Conservation (phyloP, 1,140 invertebrate genomes). For the Drosophila lacertosa region DNA sequence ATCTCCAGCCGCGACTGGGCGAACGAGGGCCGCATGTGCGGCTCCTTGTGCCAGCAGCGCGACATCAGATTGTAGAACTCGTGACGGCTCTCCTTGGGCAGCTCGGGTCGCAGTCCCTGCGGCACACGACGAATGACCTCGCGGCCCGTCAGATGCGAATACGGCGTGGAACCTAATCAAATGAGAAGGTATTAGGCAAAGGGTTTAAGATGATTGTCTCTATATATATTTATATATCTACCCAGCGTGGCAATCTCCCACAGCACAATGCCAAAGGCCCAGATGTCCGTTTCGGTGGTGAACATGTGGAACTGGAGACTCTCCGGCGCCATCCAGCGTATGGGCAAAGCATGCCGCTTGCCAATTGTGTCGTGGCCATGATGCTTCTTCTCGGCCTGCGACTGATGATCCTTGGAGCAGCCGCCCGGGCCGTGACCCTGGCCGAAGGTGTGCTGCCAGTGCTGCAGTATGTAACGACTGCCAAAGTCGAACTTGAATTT, state of each 20-base stretch:
- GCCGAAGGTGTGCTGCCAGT: slow-evolving; percentile 76
- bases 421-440: slow-evolving; percentile 36
- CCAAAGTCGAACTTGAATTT: slow-evolving; percentile 76
- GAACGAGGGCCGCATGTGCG: slow-evolving; percentile 90
- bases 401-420: slow-evolving; percentile 64
- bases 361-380: slow-evolving; percentile 81
- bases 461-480: slow-evolving; percentile 74
- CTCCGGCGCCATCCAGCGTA: slow-evolving; percentile 95
- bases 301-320: slow-evolving; percentile 91
- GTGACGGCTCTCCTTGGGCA: slow-evolving; percentile 90
- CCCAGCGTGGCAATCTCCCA: slow-evolving; percentile 94
- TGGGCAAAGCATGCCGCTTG: slow-evolving; percentile 89
- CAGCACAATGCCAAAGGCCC: slow-evolving; percentile 93
- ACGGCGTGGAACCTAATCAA: slow-evolving; percentile 93
- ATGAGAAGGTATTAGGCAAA: slow-evolving; percentile 1
- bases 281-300: slow-evolving; percentile 92
- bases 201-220: no score
- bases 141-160: slow-evolving; percentile 90
- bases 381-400: slow-evolving; percentile 62
- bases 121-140: slow-evolving; percentile 91
- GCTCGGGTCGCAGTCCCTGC: slow-evolving; percentile 90
- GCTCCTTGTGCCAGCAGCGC: slow-evolving; percentile 90
- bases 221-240: slow-evolving; percentile 65
- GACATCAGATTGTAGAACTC: slow-evolving; percentile 91
- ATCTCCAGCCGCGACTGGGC: slow-evolving; percentile 88